Evolutionary conservation across 2,797 vertebrate genomes (phyloP), one percentile per base, ranked within the genome.

Genomic region (Muscicapa striata): DNA sequence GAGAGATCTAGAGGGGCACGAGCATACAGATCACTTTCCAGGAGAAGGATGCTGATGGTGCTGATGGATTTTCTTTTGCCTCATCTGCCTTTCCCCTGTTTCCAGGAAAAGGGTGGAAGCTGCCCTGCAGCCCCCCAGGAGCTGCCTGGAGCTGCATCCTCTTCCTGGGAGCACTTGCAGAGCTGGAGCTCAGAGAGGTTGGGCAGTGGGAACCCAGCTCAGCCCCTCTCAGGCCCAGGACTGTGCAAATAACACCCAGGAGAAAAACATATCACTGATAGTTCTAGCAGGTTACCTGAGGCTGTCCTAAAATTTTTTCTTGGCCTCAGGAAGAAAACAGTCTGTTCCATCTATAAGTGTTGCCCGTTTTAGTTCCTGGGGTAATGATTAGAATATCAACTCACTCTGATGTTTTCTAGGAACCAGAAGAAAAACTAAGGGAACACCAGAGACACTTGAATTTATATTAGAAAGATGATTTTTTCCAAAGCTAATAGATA

Each of bases 121-220:
- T 69, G 5, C 9, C 10, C 19, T 3, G 0, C 15, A 52, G 15
- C 1, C 1, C 0, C 0, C 1, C 11, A 32, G 17, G 13, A 3
- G 1, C 13, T n/a, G 5, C 19, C 36, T 63, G 45, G 10, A 17
- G 4, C 51, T 70, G 19, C 34, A 69, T 34, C 15, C 17, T 5
- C 13, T 57, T 72, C 27, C 41, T 0, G 0, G 21, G 0, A 1
- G 24, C 20, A 27, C 29, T 24, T 24, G 9, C 38, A 46, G 46
- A 34, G 54, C 48, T 67, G 87, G 63, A 82, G 32, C 32, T 84
- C 79, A 58, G 52, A 6, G 19, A 66, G 52, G 19, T 13, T 55
- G 66, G 26, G 45, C 24, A 70, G 13, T 3, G 32, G 32, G 22
- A 74, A 7, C 29, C 11, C n/a, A 61, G n/a, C 11, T 38, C 41